Percentiles rank a stretch among this genome's conserved stretches.
phyloP scores from a whole-genome alignment of 2,797 vertebrate species.

The Mus caroli region DNA sequence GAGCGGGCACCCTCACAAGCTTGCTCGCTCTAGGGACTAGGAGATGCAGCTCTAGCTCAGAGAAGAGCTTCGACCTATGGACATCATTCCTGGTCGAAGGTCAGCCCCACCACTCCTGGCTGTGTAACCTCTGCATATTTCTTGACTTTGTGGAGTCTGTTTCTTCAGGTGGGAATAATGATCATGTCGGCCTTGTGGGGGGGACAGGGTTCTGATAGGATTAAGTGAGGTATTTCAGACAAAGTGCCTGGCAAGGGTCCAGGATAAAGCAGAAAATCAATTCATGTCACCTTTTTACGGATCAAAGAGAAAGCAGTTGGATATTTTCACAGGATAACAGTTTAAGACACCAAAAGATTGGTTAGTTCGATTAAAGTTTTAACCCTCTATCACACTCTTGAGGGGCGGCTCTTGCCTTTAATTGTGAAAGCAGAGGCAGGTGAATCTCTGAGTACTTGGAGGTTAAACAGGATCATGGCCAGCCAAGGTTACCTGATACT shows the following conservation, averaged over 20 bases:
- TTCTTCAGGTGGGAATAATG: conserved; percentile 20
- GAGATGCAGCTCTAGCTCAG: not conserved
- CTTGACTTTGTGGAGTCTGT: conserved; percentile 53
- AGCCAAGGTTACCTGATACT: not conserved
- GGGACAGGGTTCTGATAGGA: not conserved
- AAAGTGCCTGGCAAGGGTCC: conserved; percentile 33
- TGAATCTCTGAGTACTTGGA: not conserved
- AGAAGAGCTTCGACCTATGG: not conserved
- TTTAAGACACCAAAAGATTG: conserved; percentile 56
- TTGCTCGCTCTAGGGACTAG: conserved; percentile 32
- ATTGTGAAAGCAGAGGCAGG: not conserved
- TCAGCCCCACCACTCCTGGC: not conserved
- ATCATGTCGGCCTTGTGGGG: not conserved
- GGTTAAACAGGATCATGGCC: not conserved
- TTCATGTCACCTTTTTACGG: conserved; percentile 31
- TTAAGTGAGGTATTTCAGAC: conserved; percentile 36
- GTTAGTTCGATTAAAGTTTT: conserved; percentile 39
- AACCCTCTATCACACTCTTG: not conserved
- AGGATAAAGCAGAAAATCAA: conserved; percentile 17
- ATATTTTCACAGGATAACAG: not conserved
- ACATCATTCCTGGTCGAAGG: conserved; percentile 12
- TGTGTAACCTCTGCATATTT: conserved; percentile 1
- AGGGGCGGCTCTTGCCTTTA: not conserved
- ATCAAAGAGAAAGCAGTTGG: conserved; percentile 32
- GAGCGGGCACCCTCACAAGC: not conserved